Base-by-base conservation (phyloP, 2,113 vertebrate species). In the Rattus norvegicus region DNA sequence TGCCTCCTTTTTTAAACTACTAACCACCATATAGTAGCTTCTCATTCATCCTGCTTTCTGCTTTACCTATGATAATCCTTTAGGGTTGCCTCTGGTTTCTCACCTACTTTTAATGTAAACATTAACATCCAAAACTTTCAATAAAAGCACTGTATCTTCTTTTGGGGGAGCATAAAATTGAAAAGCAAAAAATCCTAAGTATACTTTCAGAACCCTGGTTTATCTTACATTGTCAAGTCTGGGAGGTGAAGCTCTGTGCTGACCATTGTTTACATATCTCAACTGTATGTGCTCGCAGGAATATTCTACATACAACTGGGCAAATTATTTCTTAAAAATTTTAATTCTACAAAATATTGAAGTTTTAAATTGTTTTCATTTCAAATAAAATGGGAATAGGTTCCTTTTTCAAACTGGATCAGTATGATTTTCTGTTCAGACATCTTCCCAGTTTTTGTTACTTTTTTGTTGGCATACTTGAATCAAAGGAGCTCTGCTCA, bases 1-100 rank as follows among this genome's bases (percentile, higher is more conserved):
- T 99, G 98, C 98, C 54, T 99, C 99, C 99, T 99, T 98, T 98
- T 98, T 93, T 96, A 97, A 96, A 97, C 52, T 99, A 98, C 98
- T 99, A 99, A 99, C 98, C 97, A 97, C 88, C 98, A 95, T 97
- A 96, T 97, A 97, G 90, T 97, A 98, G 94, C 97, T 95, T 94
- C 97, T 98, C 97, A 98, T 97, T 97, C 97, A 95, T 98, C 98
- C 97, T 97, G 98, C 98, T 98, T 97, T 98, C 98, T 98, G 97
- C 98, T 98, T 98, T 97, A 98, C 97, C 97, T 98, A 75, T 98
- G 97, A 98, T 98, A 98, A 96, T 98, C 96, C 95, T 97, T 98
- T 97, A 95, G 79, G 98, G 97, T 94, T 98, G 96, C 92, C 97
- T 97, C 77, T 97, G 96, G 83, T 90, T 96, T 96, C 0, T 95